Conservation (phyloP, 92 coral and sea anemone genomes). For the Anthopleura xanthogrammica region DNA sequence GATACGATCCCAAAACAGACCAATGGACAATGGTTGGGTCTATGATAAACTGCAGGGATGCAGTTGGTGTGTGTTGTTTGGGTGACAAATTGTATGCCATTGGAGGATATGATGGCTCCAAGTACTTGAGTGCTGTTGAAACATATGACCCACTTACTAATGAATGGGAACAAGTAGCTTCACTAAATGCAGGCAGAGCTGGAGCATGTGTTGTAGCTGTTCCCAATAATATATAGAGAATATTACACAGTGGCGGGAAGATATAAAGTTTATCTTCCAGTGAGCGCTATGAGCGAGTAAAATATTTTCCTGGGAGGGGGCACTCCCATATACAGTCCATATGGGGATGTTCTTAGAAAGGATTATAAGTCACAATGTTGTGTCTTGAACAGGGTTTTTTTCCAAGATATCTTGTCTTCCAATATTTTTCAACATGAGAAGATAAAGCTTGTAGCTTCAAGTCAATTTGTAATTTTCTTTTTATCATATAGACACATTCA, state of each 20-base stretch:
- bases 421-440: too few species aligned
- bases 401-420: too few species aligned
- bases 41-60: constrained; percentile 98
- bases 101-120: constrained; percentile 93
- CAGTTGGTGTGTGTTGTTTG: constrained; percentile 95
- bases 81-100: constrained; percentile 93
- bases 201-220: constrained; percentile 97
- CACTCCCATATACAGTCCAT: too few species aligned
- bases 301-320: too few species aligned
- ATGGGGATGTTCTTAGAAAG: too few species aligned
- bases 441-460: too few species aligned
- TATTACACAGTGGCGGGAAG: not conserved
- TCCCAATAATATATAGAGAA: not conserved
- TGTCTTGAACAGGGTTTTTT: too few species aligned
- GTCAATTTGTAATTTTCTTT: too few species aligned
- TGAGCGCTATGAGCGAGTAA: too few species aligned
- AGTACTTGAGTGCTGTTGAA: constrained; percentile 94
- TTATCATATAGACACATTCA: too few species aligned
- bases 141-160: constrained; percentile 86
- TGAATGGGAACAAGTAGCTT: constrained; percentile 92
- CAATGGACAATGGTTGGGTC: constrained; percentile 98
- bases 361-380: too few species aligned
- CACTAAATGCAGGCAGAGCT: constrained; percentile 89
- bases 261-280: not conserved
- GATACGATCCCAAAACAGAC: constrained; percentile 98